phyloP scores from a whole-genome alignment of 1,140 invertebrate genomes.

The Helicoverpa zea region DNA sequence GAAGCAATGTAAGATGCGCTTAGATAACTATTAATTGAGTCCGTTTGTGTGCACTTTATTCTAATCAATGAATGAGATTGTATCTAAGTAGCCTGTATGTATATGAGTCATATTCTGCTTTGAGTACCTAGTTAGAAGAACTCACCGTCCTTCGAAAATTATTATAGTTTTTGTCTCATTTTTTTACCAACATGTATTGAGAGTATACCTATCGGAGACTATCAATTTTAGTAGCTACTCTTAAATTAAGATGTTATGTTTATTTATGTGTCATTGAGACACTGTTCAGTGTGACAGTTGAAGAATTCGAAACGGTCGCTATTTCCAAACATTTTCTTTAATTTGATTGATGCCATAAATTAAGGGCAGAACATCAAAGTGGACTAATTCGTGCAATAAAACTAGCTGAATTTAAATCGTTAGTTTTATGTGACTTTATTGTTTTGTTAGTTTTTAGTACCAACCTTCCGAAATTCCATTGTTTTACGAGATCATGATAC shows the following conservation, averaged over 20 bases:
- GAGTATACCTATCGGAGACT: no score
- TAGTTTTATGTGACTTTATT: constrained; percentile 37
- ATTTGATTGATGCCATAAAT: constrained; percentile 27
- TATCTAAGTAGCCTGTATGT: not conserved
- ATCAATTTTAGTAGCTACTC: no score
- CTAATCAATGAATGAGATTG: constrained; percentile 9
- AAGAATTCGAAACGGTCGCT: not conserved
- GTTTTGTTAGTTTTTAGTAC: not conserved
- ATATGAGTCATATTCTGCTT: not conserved
- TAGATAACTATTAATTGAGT: constrained; percentile 25
- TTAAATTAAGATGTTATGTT: no score
- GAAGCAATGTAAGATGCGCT: constrained; percentile 21
- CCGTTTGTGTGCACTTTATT: constrained; percentile 12
- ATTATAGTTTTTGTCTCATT: no score
- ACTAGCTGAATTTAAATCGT: constrained; percentile 24
- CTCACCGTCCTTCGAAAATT: no score
- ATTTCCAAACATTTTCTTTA: not conserved
- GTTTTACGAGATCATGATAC: constrained; percentile 1
- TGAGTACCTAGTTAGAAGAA: not conserved
- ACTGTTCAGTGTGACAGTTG: no score
- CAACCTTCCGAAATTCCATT: not conserved
- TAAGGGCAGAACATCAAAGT: constrained; percentile 43
- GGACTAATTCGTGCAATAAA: constrained; percentile 40
- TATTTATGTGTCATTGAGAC: no score
- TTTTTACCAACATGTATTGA: no score